phyloP scores from a whole-genome alignment of 2,113 vertebrate species.

The Hirundichthys speculiger region DNA sequence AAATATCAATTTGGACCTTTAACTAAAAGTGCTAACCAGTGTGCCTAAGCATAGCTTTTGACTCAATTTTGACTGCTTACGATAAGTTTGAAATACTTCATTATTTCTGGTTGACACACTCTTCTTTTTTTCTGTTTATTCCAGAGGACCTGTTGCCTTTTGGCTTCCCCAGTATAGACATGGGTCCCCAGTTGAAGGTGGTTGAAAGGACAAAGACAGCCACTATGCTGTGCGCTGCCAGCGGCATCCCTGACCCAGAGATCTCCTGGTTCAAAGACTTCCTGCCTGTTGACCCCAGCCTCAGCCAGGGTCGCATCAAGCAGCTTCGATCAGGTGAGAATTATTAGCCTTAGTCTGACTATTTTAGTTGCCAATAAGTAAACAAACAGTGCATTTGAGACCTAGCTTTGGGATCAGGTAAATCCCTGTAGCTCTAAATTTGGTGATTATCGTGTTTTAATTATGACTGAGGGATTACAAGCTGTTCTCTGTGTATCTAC shows the following conservation, averaged over 20 bases:
- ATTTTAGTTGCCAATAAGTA: slow-evolving; percentile 6
- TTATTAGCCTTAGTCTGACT: background rate
- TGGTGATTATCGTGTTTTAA: slow-evolving; percentile 65
- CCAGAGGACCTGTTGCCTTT: slow-evolving; percentile 94
- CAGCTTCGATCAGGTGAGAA: slow-evolving; percentile 93
- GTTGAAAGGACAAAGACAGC: slow-evolving; percentile 94
- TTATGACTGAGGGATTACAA: slow-evolving; percentile 69
- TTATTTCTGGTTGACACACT: background rate
- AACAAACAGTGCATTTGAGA: slow-evolving; percentile 37
- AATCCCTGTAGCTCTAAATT: slow-evolving; percentile 60
- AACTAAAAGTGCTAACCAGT: too few species aligned
- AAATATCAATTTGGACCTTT: too few species aligned
- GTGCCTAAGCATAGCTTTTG: too few species aligned
- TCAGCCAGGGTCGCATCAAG: slow-evolving; percentile 93
- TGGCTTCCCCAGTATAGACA: slow-evolving; percentile 97
- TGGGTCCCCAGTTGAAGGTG: slow-evolving; percentile 99
- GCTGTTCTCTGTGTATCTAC: slow-evolving; percentile 57
- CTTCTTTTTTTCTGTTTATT: slow-evolving; percentile 14
- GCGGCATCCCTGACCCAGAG: slow-evolving; percentile 95
- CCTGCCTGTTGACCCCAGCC: slow-evolving; percentile 90
- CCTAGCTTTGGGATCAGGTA: slow-evolving; percentile 35
- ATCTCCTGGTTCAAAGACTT: slow-evolving; percentile 99
- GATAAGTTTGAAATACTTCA: background rate
- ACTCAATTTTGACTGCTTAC: too few species aligned
- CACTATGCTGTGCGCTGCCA: slow-evolving; percentile 97